Conservation (phyloP, 1,140 invertebrate genomes). For the Adelges cooleyi region DNA sequence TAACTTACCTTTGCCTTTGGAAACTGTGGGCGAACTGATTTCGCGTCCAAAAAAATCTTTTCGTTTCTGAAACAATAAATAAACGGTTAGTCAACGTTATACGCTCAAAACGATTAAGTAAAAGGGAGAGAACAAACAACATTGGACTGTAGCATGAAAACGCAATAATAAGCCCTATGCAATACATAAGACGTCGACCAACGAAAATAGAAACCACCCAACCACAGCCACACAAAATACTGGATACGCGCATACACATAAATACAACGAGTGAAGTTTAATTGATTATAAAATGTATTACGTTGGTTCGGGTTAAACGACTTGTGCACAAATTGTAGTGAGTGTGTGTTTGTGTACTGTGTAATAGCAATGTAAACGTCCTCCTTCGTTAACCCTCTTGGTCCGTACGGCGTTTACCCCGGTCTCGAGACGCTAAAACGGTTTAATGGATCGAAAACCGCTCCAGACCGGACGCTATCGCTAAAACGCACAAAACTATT, state of each 20-base stretch:
- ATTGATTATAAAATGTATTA: conserved; percentile 29
- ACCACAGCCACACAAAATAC: conserved; percentile 1
- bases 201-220: conserved; percentile 19
- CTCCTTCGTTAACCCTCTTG: too few relatives aligned
- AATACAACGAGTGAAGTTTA: conserved; percentile 14
- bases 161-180: too few relatives aligned
- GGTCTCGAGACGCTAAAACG: conserved; percentile 15
- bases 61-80: conserved; percentile 23
- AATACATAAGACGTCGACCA: too few relatives aligned
- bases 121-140: too few relatives aligned
- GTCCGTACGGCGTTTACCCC: background rate
- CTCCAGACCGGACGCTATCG: conserved; percentile 19
- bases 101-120: too few relatives aligned
- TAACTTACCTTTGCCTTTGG: conserved; percentile 3
- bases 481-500: conserved; percentile 17
- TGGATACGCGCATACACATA: background rate
- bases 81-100: background rate
- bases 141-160: background rate
- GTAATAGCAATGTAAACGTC: background rate
- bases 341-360: background rate
- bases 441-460: conserved; percentile 29
- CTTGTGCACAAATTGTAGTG: background rate
- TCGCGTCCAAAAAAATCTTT: conserved; percentile 20
- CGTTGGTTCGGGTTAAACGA: conserved; percentile 27
- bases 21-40: background rate